phyloP scores from a whole-genome alignment of 1,140 invertebrate genomes.

The Sarcophaga bullata region DNA sequence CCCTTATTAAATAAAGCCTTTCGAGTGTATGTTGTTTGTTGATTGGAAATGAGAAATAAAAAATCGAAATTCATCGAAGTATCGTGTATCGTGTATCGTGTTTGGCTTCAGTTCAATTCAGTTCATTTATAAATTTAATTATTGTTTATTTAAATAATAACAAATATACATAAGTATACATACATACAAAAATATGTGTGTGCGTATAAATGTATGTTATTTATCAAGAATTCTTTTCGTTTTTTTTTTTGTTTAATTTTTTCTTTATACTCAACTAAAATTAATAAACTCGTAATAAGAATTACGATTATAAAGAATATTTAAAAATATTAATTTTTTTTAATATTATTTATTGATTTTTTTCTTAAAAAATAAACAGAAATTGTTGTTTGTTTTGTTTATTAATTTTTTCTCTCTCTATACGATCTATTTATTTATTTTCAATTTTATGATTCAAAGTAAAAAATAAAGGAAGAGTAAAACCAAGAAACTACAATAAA shows the following conservation, averaged over 20 bases:
- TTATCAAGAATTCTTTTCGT: background rate
- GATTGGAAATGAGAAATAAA: no score
- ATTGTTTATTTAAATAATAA: conserved; percentile 25
- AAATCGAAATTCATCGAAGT: background rate
- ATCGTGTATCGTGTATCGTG: background rate
- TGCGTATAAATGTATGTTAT: background rate
- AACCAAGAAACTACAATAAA: background rate
- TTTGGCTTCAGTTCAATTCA: conserved; percentile 8
- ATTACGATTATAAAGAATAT: conserved; percentile 1
- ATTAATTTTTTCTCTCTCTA: conserved; percentile 1
- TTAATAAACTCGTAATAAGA: background rate
- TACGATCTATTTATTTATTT: conserved; percentile 16
- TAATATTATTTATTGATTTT: no score
- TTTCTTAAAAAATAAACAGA: conserved; percentile 23
- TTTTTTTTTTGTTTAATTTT: background rate
- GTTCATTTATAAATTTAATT: background rate
- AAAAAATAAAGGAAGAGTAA: background rate
- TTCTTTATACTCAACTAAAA: no score
- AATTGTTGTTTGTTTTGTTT: conserved; percentile 38
- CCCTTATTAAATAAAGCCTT: background rate
- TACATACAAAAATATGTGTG: background rate
- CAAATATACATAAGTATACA: background rate
- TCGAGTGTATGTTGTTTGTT: no score
- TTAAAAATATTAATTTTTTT: background rate
- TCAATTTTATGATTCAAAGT: conserved; percentile 1